Evolutionary conservation across 2,797 vertebrate genomes (phyloP).

Genomic region (Falco berigora): DNA sequence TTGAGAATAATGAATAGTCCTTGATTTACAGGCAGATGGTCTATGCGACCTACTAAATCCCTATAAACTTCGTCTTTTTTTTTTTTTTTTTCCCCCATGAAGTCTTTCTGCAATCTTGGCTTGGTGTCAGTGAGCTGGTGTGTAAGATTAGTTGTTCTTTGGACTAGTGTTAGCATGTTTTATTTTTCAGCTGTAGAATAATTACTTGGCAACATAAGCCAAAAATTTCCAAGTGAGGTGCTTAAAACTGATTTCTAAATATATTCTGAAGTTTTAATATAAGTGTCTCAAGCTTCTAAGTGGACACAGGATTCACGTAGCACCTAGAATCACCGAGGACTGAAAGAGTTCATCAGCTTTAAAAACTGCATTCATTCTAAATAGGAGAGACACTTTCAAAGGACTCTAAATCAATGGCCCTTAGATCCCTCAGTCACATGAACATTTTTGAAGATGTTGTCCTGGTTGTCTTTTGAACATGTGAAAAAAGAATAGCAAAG

Average conservation of each 20-base stretch:
- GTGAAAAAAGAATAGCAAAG: not conserved
- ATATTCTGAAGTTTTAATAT: not conserved
- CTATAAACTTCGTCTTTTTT: not conserved
- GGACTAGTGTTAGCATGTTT: not conserved
- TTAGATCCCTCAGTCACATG: not conserved
- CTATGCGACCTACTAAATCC: not conserved
- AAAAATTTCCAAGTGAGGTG: not conserved
- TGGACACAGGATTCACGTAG: not conserved
- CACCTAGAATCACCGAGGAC: not conserved
- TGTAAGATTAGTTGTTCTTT: not conserved
- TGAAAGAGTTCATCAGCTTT: not conserved
- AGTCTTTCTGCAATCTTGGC: not conserved
- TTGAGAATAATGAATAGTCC: not conserved
- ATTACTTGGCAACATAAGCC: not conserved
- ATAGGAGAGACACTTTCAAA: not conserved
- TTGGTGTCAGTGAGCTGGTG: not conserved
- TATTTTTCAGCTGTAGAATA: not conserved
- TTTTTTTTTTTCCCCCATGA: not conserved
- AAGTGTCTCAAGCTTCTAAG: not conserved
- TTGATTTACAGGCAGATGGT: not conserved
- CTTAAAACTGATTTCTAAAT: not conserved
- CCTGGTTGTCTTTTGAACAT: not conserved
- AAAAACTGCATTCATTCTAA: not conserved
- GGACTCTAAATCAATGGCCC: not conserved
- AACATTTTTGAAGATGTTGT: not conserved